Base-by-base conservation (phyloP, 2,888 invertebrate genomes). In the Lasioglossum leucozonium region DNA sequence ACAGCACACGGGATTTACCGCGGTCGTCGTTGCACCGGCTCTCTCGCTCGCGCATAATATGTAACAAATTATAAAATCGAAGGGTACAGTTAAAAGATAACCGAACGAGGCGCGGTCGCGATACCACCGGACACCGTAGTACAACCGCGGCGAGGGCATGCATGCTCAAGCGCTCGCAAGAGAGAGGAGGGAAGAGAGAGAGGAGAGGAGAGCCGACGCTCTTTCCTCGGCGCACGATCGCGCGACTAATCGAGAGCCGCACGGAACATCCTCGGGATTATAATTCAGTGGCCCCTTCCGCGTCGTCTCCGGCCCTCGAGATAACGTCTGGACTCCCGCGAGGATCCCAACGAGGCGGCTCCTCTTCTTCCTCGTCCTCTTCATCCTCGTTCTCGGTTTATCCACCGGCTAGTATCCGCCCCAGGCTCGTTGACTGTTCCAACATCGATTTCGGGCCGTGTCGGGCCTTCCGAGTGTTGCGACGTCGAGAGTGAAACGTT, bases 1-100 rank as follows among this genome's bases (percentile, higher is more conserved):
- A 94, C 93, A 94, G 93, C 93, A 93, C 92, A 90, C 87, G 88
- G 88, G 91, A 93, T 92, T 93, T 92, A 92, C 91, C 84, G 84
- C 87, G 82, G 84, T 85, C 88, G 87, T 88, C 92, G 88, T 6
- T 87, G 77, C 88, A 72, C 88, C 84, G 90, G 88, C 91, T 91
- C 88, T 37, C 51, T 22, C 30, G 37, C 51, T 22, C 30, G 37
- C 44, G 90, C 89, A 90, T 91, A 92, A 93, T 92, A 91, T 92
- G 90, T 92, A 91, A 91, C 88, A 90, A 91, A 92, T 92, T 91
- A 92, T 91, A 91, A 91, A 92, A 92, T 91, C 89, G 88, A 77
- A 55, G 78, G 79, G 85, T 90, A 87, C 88, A 84, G 88, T 90
- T 90, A 90, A 86, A 65, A 79, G 90, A 90, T 89, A 87, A 79